Conservation (phyloP, 2,888 invertebrate genomes). For the Seira sanloemensis region DNA sequence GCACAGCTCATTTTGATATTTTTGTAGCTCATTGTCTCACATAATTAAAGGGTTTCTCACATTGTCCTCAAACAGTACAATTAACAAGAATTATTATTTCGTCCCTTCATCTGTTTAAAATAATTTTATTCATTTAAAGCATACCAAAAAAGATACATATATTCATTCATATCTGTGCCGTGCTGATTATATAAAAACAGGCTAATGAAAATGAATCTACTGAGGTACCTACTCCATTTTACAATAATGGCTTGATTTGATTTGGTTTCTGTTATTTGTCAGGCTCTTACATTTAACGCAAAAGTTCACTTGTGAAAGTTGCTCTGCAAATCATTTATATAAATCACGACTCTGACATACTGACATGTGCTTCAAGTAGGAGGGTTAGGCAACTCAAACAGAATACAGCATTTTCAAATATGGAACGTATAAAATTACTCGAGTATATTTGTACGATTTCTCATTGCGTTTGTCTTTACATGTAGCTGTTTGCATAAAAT, state of each 20-base stretch:
- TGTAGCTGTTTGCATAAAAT: conserved; percentile 18
- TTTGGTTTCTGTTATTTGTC: background rate
- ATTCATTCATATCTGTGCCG: background rate
- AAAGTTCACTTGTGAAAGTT: conserved; percentile 2
- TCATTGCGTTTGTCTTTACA: conserved; percentile 7
- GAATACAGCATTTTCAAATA: background rate
- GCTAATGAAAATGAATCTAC: background rate
- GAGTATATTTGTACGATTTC: background rate
- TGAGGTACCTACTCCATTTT: too few species aligned
- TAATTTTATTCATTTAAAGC: background rate
- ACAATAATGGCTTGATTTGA: background rate
- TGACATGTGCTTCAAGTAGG: background rate
- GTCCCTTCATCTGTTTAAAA: too few species aligned
- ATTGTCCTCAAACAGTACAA: background rate
- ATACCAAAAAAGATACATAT: background rate
- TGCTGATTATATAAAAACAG: background rate
- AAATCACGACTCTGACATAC: background rate
- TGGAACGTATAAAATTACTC: background rate
- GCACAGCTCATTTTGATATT: too few species aligned
- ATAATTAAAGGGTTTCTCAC: too few species aligned
- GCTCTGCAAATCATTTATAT: too few species aligned
- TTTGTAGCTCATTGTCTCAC: too few species aligned
- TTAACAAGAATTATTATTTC: background rate
- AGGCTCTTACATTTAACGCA: background rate
- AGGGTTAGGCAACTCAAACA: background rate